Evolutionary conservation across 2,113 vertebrate genomes (phyloP).

Genomic region (Microtus montanus): DNA sequence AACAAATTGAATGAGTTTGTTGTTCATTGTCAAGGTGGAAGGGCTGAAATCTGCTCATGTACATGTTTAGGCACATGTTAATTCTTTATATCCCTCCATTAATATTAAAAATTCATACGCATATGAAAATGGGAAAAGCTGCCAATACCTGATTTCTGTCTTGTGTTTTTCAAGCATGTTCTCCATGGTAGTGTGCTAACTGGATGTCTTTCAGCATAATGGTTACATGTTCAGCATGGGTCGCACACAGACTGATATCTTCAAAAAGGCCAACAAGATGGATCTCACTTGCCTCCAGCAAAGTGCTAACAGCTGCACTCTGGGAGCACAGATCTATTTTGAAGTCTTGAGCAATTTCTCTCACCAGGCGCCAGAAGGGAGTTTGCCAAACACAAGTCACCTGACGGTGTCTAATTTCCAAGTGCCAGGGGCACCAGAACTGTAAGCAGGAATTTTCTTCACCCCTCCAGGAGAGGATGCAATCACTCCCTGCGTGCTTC

Average conservation of each 20-base stretch:
- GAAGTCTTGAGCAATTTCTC: background rate
- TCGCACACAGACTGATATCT: background rate
- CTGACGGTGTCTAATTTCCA: background rate
- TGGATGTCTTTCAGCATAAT: background rate
- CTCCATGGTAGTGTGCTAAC: background rate
- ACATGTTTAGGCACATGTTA: background rate
- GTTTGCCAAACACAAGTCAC: background rate
- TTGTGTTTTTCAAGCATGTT: background rate
- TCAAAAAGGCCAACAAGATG: background rate
- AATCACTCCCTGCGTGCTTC: background rate
- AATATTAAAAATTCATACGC: background rate
- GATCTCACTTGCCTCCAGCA: background rate
- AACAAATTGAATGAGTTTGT: background rate
- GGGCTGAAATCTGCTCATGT: background rate
- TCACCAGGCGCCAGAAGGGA: background rate
- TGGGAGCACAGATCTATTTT: background rate
- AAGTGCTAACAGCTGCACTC: slow-evolving; percentile 7
- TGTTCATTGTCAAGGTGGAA: background rate
- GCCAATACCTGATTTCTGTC: background rate
- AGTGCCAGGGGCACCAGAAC: background rate
- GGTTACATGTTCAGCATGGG: background rate
- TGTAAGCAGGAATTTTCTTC: background rate
- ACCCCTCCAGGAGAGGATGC: background rate
- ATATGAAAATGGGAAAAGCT: background rate
- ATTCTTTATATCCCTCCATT: background rate